Base-by-base conservation (phyloP, 2,797 vertebrate species). In the Danionella dracula region DNA sequence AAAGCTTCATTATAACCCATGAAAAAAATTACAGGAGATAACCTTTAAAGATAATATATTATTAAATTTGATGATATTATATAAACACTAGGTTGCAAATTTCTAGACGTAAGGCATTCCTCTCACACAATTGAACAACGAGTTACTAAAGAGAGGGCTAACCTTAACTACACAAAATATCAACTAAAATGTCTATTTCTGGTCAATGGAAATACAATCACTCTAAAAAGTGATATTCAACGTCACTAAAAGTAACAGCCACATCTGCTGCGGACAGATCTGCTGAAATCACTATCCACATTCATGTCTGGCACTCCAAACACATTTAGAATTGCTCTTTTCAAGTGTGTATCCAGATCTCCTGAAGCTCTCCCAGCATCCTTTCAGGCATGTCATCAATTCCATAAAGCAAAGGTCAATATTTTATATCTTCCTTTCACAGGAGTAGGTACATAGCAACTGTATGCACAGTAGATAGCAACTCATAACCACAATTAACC, bases 231-330 rank as follows among this genome's bases (percentile, higher is more conserved):
- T n/a, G n/a, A n/a, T n/a, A n/a, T n/a, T n/a, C n/a, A n/a, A n/a
- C n/a, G 61, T 17, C 53, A 34, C 45, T 67, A 63, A 74, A 68
- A 73, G 61, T 73, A 74, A 73, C 31, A 10, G 63, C 78, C 66
- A 45, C 60, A 64, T 81, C 71, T 21, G 4, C 37, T 21, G 9
- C 42, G n/a, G 48, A 41, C 23, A 72, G 58, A 73, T 76, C 65
- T 79, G 78, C 78, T 82, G 67, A 75, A 55, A 46, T 76, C 76
- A 77, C 68, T 76, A 73, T 45, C 60, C 53, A 50, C 7, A 51
- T 29, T n/a, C n/a, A n/a, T n/a, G n/a, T n/a, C n/a, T n/a, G n/a
- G 17, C 15, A 11, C 37, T 16, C 50, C 54, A 35, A 8, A 48
- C 34, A n/a, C 44, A 31, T 9, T 8, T n/a, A n/a, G n/a, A n/a